Percentiles rank a stretch among this genome's conserved stretches.
Evolutionary conservation across 2,113 vertebrate species (phyloP).

Genomic region (Gambusia holbrooki): DNA sequence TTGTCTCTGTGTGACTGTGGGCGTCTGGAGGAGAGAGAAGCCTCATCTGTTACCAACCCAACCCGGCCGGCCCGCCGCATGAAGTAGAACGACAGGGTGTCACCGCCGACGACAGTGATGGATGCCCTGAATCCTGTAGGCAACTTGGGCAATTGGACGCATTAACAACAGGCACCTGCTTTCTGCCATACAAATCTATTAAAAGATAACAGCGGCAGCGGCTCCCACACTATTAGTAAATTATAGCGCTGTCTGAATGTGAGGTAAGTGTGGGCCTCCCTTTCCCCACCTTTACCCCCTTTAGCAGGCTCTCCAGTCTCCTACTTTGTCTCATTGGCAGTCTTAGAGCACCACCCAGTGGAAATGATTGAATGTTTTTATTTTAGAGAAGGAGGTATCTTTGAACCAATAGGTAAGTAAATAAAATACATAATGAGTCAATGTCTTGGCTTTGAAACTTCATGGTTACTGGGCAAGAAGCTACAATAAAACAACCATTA

Average conservation of each 20-base stretch:
- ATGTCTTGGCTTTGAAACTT: not conserved
- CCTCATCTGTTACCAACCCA: constrained; percentile 80
- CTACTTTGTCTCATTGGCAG: constrained; percentile 64
- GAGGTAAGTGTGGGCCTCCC: constrained; percentile 67
- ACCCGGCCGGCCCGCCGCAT: constrained; percentile 69
- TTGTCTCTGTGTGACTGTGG: constrained; percentile 69
- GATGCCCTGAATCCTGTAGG: constrained; percentile 83
- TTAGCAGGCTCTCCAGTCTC: constrained; percentile 1
- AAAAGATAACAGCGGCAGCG: constrained; percentile 86
- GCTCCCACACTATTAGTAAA: constrained; percentile 82
- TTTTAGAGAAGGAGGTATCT: constrained; percentile 5
- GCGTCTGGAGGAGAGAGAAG: constrained; percentile 78
- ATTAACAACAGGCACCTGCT: constrained; percentile 86
- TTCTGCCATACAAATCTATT: constrained; percentile 86
- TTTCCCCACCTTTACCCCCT: constrained; percentile 34
- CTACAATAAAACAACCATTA: not conserved
- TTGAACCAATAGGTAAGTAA: constrained; percentile 6
- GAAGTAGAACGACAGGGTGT: constrained; percentile 83
- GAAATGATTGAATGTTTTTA: constrained; percentile 9
- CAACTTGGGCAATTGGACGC: constrained; percentile 85
- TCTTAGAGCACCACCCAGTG: constrained; percentile 91
- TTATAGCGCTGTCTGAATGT: constrained; percentile 79
- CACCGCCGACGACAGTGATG: constrained; percentile 81
- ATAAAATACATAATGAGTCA: not conserved
- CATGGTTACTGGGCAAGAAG: not conserved